Conservation (phyloP, 30 jellyfish, hydroid and myxozoan species). For the Hydractinia symbiolongicarpus region DNA sequence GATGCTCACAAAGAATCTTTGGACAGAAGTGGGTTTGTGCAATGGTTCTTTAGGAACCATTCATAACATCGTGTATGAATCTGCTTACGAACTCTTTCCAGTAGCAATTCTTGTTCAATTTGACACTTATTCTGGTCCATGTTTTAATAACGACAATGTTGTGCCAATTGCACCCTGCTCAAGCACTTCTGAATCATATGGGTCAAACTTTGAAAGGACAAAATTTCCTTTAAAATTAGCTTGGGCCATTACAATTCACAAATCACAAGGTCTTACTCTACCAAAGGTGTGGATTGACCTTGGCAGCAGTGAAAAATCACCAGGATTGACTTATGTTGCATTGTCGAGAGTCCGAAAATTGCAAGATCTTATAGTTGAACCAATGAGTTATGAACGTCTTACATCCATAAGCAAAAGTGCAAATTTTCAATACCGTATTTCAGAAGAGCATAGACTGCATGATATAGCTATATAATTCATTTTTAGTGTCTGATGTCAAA, state of each 20-base stretch:
- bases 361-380: slow-evolving; percentile 28
- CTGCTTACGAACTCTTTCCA: slow-evolving; percentile 33
- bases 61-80: slow-evolving; percentile 22
- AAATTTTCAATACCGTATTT: background rate
- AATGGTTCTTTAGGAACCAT: slow-evolving; percentile 51
- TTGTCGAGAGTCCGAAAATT: slow-evolving; percentile 42
- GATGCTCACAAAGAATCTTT: slow-evolving; percentile 39
- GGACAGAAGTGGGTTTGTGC: slow-evolving; percentile 59
- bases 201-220: slow-evolving; percentile 25
- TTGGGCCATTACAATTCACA: slow-evolving; percentile 78
- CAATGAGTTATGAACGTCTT: slow-evolving; percentile 41
- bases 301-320: slow-evolving; percentile 36
- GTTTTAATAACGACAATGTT: background rate
- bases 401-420: background rate
- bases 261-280: slow-evolving; percentile 66
- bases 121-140: slow-evolving; percentile 18
- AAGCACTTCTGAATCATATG: slow-evolving; percentile 24
- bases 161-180: slow-evolving; percentile 39
- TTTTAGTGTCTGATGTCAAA: slow-evolving; percentile 19
- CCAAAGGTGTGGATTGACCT: slow-evolving; percentile 49
- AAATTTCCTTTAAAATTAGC: slow-evolving; percentile 53
- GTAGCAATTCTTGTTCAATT: slow-evolving; percentile 33
- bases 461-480: background rate
- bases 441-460: background rate
- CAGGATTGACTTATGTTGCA: slow-evolving; percentile 63